Evolutionary conservation across 2,888 invertebrate species (phyloP), one percentile per base, ranked within the genome.

Genomic region (Drosophila acutilabella): DNA sequence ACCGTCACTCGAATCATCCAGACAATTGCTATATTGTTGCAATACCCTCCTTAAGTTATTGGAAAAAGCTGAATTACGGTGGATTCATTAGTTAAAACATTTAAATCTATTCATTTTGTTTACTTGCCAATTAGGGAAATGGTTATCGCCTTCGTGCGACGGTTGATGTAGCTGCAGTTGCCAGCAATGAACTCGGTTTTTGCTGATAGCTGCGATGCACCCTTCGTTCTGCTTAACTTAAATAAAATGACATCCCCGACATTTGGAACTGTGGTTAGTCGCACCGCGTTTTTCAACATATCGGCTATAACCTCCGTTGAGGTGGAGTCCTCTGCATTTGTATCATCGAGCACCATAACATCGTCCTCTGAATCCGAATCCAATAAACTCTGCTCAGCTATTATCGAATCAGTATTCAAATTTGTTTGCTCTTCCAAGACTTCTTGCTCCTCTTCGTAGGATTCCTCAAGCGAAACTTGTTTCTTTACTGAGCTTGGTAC

Each of bases 331-430:
- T 80, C 74, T 18, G 57, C 8, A 53, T 72, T 78, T 2, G 77
- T 79, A 20, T 85, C 84, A 41, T 88, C 87, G 20, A 85, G 41
- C 33, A 88, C 59, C 79, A 85, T 77, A 4, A 85, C 64, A 11
- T 87, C 88, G 11, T 88, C 88, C 10, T 83, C 86, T 3, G 89
- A 80, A n/a, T 78, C 88, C 0, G 76, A 66, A 1, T 72, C 50
- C 13, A 80, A 38, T 3, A 69, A 6, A 52, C 68, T 75, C 8
- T 78, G 62, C 0, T 71, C 67, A 52, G 13, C 23, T 30, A 36
- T 2, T 8, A 16, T 61, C 2, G 20, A 30, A 6, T 38, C 6
- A 16, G 23, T 5, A 7, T 66, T 33, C 2, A 47, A 0, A 20
- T 2, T 5, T 0, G 36, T 0, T 5, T 58, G 13, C 0, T 56